Evolutionary conservation across 1,140 invertebrate species (phyloP), one percentile per base, ranked within the genome.

Genomic region (Heliconius hermathena): DNA sequence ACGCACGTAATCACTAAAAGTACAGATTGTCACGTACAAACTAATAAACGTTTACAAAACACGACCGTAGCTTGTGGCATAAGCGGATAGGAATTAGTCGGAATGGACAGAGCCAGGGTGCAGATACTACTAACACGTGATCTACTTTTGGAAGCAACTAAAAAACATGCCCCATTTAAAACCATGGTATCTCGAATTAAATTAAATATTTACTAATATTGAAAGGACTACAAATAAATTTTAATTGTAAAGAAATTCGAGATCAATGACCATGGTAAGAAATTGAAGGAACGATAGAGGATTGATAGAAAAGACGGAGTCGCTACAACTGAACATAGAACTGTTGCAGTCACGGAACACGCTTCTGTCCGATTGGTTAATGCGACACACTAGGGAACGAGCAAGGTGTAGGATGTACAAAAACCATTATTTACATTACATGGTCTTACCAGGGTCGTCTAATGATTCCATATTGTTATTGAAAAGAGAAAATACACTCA

Each of bases 361-460:
- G 46, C 54, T 33, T n/a, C 73, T 73, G 54, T 46, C 71, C 74
- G 46, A 52, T 71, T 16, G 46, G 66, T 18, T 29, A 77, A 81
- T 81, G 75, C 77, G 73, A 76, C 80, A 78, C 77, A 81, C 77
- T 81, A 77, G 72, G 73, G 77, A 82, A 84, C 80, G 81, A 82
- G 79, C 82, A 79, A 76, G 49, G 83, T 84, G 83, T 80, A 79
- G 80, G 79, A 78, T 74, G 74, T 77, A 84, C 71, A 84, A 76
- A 82, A 77, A 85, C 79, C 80, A 79, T 73, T 84, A 81, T 84
- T 83, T 81, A 84, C 84, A 86, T 84, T 79, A 85, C 77, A 81
- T 86, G 81, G 85, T 91, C 91, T 93, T 93, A 93, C 91, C 91
- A 88, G 89, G 86, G 82, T 93, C 91, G 79, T 93, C 91, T 91